These are phyloP conservation scores for Sinocyclocheilus anshuiensis DNA, from an alignment of 2,113 vertebrate genomes.

Conservation along the genomic window DNA sequence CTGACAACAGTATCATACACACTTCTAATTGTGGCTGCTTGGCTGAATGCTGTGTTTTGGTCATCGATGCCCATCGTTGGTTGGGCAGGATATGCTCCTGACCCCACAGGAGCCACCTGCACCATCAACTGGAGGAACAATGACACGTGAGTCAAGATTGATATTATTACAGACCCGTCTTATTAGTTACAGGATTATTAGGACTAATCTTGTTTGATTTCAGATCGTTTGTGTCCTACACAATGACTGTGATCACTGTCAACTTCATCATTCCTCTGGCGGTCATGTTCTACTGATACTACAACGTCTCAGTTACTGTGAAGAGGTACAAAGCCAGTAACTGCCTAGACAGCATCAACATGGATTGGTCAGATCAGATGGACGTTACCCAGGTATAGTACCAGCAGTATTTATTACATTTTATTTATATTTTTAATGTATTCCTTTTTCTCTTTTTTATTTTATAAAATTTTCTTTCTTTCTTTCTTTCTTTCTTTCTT, in stretches of 20 bases:
- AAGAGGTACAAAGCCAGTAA: constrained; percentile 73
- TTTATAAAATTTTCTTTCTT: no score
- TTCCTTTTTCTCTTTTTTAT: no score
- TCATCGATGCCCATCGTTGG: constrained; percentile 88
- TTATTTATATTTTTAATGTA: no score
- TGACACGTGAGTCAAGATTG: constrained; percentile 78
- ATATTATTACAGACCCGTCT: background rate
- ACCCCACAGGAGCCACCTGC: constrained; percentile 92
- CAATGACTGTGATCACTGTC: constrained; percentile 85
- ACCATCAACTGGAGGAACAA: constrained; percentile 96
- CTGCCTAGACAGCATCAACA: constrained; percentile 76
- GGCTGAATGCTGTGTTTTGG: constrained; percentile 96
- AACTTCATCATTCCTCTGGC: constrained; percentile 91
- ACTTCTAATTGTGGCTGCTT: constrained; percentile 84
- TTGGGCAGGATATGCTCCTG: constrained; percentile 91
- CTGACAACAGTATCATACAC: constrained; percentile 80
- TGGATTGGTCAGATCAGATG: constrained; percentile 92
- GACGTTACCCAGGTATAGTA: constrained; percentile 89
- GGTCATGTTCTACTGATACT: constrained; percentile 95
- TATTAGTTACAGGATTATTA: no score
- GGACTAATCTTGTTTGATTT: background rate
- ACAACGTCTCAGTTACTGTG: constrained; percentile 79
- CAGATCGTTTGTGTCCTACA: constrained; percentile 89
- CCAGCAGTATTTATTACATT: constrained; percentile 5
- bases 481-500: no score